Conservation (phyloP, 2,888 invertebrate genomes). For the Hymenopus coronatus region DNA sequence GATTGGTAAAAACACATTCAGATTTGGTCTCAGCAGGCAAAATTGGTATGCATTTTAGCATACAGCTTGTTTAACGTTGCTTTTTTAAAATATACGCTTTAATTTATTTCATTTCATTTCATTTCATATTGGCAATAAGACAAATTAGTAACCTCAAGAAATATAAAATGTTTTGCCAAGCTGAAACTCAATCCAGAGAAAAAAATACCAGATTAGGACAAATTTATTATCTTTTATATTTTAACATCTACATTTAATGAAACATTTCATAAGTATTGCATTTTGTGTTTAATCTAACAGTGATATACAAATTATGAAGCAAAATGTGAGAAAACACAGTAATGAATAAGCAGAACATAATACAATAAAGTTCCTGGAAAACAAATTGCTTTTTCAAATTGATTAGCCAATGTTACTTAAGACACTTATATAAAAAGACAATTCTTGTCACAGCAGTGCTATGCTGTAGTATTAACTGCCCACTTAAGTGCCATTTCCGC, state of each 20-base stretch:
- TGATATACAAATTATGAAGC: not conserved
- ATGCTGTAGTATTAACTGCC: not conserved
- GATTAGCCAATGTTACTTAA: too few species aligned
- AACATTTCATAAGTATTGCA: not conserved
- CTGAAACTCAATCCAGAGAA: not conserved
- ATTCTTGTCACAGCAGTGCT: not conserved
- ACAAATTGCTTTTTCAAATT: not conserved
- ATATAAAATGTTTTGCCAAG: not conserved
- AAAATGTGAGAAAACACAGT: not conserved
- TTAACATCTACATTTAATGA: not conserved
- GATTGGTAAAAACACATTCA: too few species aligned
- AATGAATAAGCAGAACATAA: not conserved
- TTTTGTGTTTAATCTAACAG: not conserved
- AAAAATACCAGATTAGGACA: constrained; percentile 15
- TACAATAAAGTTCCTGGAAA: not conserved
- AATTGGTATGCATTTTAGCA: too few species aligned
- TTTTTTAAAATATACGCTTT: too few species aligned
- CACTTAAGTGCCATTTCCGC: not conserved
- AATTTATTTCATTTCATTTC: not conserved
- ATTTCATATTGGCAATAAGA: not conserved
- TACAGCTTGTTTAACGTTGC: too few species aligned
- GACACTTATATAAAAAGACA: not conserved
- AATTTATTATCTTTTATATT: not conserved
- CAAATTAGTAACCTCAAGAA: not conserved
- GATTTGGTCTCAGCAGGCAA: too few species aligned